These are phyloP conservation scores for Nannoperca australis DNA, from an alignment of 2,797 vertebrate genomes.

Conservation along the genomic window DNA sequence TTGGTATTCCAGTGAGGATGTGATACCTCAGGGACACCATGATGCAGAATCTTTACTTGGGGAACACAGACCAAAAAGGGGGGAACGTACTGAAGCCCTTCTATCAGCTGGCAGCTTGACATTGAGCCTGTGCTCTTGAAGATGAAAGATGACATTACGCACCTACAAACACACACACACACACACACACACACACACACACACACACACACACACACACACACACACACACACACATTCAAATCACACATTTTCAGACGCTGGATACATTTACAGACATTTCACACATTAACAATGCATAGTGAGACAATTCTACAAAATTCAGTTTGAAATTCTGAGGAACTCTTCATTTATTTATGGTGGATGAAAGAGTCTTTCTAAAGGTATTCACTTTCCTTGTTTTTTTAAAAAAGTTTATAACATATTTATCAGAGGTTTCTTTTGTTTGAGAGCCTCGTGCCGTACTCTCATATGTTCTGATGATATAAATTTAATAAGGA, in stretches of 20 bases:
- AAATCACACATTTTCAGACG: conserved; percentile 46
- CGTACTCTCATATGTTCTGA: conserved; percentile 10
- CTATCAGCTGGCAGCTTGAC: conserved; percentile 64
- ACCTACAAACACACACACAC: not conserved
- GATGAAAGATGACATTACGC: conserved; percentile 59
- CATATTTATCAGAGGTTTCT: conserved; percentile 28
- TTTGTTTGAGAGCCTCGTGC: conserved; percentile 1
- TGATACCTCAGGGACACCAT: conserved; percentile 35
- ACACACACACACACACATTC: conserved; percentile 17
- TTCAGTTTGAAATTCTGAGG: conserved; percentile 69
- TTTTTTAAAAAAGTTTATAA: conserved; percentile 49
- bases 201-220: conserved; percentile 6
- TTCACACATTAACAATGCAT: conserved; percentile 59
- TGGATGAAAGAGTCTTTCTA: conserved; percentile 50
- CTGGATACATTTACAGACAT: conserved; percentile 41
- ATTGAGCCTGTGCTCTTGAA: conserved; percentile 58
- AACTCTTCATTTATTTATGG: conserved; percentile 67
- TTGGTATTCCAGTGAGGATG: conserved; percentile 35
- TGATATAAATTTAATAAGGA: conserved; percentile 9
- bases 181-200: conserved; percentile 14
- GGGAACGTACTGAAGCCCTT: conserved; percentile 32
- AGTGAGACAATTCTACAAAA: conserved; percentile 53
- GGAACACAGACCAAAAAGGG: conserved; percentile 9
- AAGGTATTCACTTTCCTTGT: conserved; percentile 47
- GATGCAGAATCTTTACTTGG: conserved; percentile 42